These are phyloP conservation scores for Trochalopteron elliotii DNA, from an alignment of 2,113 vertebrate genomes.

Conservation along the genomic window DNA sequence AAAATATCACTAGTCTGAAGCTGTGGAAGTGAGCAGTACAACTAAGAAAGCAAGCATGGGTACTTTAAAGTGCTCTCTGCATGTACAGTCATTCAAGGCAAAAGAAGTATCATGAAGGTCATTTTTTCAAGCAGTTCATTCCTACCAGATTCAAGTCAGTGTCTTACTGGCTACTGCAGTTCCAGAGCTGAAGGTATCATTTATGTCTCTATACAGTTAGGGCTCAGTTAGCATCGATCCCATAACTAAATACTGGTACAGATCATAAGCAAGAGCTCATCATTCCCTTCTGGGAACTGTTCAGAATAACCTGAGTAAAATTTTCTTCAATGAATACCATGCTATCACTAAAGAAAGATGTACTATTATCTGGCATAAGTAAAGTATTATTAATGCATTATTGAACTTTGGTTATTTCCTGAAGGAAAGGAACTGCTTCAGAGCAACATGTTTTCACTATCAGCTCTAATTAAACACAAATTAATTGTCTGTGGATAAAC, in stretches of 20 bases:
- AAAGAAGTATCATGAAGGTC: rapidly evolving
- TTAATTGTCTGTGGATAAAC: not conserved
- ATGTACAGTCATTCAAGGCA: not conserved
- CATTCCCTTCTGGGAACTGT: not conserved
- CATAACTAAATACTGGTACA: not conserved
- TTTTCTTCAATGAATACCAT: not conserved
- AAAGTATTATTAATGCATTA: not conserved
- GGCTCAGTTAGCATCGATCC: rapidly evolving
- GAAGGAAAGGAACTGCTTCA: not conserved
- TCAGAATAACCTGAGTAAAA: not conserved
- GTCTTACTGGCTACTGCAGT: not conserved
- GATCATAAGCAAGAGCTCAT: not conserved
- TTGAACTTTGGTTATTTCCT: not conserved
- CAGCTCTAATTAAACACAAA: not conserved
- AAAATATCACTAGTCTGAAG: not conserved
- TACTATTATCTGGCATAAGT: not conserved
- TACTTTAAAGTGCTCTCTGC: not conserved
- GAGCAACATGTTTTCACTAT: not conserved
- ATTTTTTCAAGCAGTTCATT: not conserved
- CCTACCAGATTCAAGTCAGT: not conserved
- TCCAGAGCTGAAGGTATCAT: not conserved
- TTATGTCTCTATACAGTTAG: not conserved
- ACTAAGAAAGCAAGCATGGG: not conserved
- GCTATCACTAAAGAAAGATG: not conserved
- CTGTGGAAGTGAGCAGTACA: not conserved